Conservation (phyloP, 2,113 vertebrate genomes). For the Channa maculata region DNA sequence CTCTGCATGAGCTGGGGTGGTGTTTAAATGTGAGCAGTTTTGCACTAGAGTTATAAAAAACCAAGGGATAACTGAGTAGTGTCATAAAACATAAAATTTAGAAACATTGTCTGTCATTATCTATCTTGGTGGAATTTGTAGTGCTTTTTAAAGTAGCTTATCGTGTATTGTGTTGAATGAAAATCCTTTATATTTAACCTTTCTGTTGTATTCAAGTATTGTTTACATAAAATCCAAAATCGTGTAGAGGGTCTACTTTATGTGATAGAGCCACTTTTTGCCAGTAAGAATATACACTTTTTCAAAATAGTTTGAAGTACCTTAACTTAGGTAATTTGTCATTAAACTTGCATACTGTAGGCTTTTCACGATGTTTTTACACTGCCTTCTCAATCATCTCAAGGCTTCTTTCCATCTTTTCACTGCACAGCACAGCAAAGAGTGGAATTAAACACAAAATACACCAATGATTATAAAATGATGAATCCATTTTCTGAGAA, state of each 20-base stretch:
- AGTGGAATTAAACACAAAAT: conserved; percentile 67
- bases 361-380: conserved; percentile 84
- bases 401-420: conserved; percentile 86
- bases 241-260: neutral
- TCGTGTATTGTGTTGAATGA: neutral
- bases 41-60: neutral
- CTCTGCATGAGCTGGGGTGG: neutral
- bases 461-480: conserved; percentile 62
- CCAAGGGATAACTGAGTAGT: conserved; percentile 28
- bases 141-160: neutral
- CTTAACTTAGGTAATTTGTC: conserved; percentile 28
- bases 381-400: conserved; percentile 87
- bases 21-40: neutral
- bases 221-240: neutral
- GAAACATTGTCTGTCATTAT: neutral
- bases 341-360: conserved; percentile 82
- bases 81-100: neutral
- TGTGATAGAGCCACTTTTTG: neutral
- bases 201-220: neutral
- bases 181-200: neutral
- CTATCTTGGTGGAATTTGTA: neutral
- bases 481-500: conserved; percentile 50
- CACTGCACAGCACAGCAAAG: conserved; percentile 80
- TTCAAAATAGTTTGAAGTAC: conserved; percentile 4
- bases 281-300: conserved; percentile 7